Base-by-base conservation (phyloP, 2,113 vertebrate genomes). In the Charina bottae region DNA sequence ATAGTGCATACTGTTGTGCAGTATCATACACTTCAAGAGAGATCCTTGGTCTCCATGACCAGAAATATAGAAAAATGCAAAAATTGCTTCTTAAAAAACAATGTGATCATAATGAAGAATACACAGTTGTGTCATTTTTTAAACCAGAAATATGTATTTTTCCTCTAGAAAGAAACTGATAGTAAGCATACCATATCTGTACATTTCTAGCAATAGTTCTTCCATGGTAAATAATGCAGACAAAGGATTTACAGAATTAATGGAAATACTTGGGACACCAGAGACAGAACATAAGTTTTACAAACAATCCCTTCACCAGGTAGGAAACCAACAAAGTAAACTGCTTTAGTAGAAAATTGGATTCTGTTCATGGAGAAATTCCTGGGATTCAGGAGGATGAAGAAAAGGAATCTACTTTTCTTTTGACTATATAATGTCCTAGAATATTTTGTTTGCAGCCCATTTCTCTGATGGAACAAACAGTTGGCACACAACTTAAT, bases 381-480 rank as follows among this genome's bases (percentile, higher is more conserved):
- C 28, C 12, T 4, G 68, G n/a, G 13, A 28, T 26, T 33, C 13
- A 55, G 68, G 6, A n/a, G 28, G 3, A 33, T 10, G 28, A 8
- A 53, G 26, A 54, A 37, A 72, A 9, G n/a, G 15, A 9, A 68
- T 24, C n/a, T 37, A 68, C 46, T 42, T 42, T 85, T 84, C 12
- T 46, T 33, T 1, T 56, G n/a, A 37, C 0, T 33, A 72, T n/a
- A 88, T 90, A 60, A 84, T 86, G 68, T 54, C 88, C 78, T 83
- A 91, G 83, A 62, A 87, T 89, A 17, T 33, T 87, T 87, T 21
- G 59, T 90, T 83, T 88, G 90, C 91, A 55, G 9, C 55, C 55
- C 5, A 21, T 13, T 49, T 23, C 90, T 33, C 84, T 54, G 21
- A 58, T 90, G 13, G 72, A 21, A 78, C 33, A 60, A 72, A 58